Evolutionary conservation across 2,797 vertebrate species (phyloP).

Genomic region (Rhincodon typus): DNA sequence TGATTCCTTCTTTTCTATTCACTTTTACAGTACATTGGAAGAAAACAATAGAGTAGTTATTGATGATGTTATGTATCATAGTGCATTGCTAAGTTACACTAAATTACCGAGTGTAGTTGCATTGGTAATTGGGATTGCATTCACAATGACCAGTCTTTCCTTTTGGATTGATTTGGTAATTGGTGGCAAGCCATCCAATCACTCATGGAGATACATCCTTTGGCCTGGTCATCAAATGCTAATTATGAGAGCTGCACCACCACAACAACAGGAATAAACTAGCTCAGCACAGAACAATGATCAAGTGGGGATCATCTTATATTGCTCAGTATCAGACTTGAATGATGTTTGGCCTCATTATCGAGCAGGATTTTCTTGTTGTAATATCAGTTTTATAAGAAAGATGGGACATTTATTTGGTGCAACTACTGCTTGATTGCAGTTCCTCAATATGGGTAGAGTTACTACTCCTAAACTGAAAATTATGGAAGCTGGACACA

Average conservation of each 20-base stretch:
- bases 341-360: not conserved
- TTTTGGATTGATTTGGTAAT: not conserved
- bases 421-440: not conserved
- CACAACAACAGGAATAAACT: not conserved
- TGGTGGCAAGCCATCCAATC: not conserved
- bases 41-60: not conserved
- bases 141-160: not conserved
- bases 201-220: not conserved
- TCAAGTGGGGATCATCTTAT: not conserved
- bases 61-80: not conserved
- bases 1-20: not conserved
- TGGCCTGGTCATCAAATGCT: not conserved
- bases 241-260: not conserved
- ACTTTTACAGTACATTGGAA: not conserved
- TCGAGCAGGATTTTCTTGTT: not conserved
- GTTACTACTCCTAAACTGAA: not conserved
- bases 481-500: not conserved
- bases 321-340: not conserved
- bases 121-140: not conserved
- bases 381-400: not conserved
- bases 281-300: not conserved
- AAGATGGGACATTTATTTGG: not conserved
- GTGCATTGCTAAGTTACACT: too few species aligned
- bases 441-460: not conserved
- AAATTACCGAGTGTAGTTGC: not conserved